phyloP scores from a whole-genome alignment of 2,797 vertebrate genomes.

The Melopsittacus undulatus region DNA sequence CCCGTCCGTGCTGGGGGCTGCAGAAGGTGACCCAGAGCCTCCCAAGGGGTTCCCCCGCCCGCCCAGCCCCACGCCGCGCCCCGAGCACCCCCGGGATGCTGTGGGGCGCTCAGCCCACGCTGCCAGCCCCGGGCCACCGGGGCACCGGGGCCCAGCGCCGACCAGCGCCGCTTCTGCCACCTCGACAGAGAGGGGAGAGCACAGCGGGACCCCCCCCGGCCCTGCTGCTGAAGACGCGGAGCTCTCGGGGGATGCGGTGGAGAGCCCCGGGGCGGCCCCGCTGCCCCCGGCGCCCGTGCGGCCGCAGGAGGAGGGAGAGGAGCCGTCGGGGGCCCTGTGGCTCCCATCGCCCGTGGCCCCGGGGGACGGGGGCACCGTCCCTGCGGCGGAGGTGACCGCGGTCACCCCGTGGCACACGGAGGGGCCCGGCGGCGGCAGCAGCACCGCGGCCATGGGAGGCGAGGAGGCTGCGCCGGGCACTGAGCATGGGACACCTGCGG shows the following conservation, averaged over 20 bases:
- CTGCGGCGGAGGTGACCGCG: neutral
- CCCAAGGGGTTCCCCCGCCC: neutral
- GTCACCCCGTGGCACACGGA: neutral
- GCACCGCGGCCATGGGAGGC: fast-evolving
- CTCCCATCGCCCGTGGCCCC: neutral
- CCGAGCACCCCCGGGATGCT: neutral
- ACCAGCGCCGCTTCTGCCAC: neutral
- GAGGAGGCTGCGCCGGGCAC: neutral
- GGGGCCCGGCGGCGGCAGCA: neutral
- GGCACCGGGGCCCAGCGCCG: neutral
- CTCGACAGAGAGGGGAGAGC: neutral
- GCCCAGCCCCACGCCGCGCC: neutral
- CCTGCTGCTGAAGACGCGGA: neutral
- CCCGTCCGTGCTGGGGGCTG: fast-evolving
- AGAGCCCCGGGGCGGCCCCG: neutral
- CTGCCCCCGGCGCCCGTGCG: neutral
- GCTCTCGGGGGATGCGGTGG: conserved; percentile 5
- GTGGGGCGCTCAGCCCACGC: neutral
- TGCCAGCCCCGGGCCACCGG: neutral
- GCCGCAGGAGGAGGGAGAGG: conserved; percentile 55
- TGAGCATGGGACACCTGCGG: neutral
- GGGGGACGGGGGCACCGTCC: neutral
- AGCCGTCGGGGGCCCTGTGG: conserved; percentile 55
- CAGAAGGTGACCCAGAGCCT: conserved; percentile 41
- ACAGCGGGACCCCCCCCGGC: fast-evolving